Evolutionary conservation across 1,140 invertebrate species (phyloP), one percentile per base, ranked within the genome.

Genomic region (Bombyx mori): DNA sequence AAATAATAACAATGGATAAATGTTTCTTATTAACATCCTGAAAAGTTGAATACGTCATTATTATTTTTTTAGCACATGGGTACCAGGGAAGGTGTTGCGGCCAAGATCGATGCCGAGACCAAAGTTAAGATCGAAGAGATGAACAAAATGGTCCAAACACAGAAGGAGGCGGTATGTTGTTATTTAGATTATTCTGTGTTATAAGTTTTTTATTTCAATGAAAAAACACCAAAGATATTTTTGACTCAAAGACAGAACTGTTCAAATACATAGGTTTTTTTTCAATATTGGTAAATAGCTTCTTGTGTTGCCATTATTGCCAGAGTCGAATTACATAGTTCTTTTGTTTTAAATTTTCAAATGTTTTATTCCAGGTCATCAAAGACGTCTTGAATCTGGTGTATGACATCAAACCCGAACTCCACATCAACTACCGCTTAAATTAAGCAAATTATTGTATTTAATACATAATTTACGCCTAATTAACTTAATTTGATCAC

Each of bases 361-460:
- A 35, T 61, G 57, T 61, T 64, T 69, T 62, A 59, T 88, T 88
- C 4, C 83, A 94, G 92, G 94, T 97, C 9, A 96, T 97, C 75
- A 83, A 90, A 71, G 92, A 95, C 80, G 92, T 97, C 66, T 89
- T 97, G 71, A 91, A 93, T 60, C 89, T 95, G 78, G 95, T 97
- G 10, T 96, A 96, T 78, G 93, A 97, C 72, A 97, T 97, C 78
- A 94, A 94, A 79, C 95, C 96, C 7, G 94, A 96, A 86, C 88
- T 97, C 58, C 96, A 97, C 90, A 91, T 93, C 84, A 97, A 97
- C 88, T 96, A 92, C 78, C 91, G 90, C 68, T 60, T 86, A 56
- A 57, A 68, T 54, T 81, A 82, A 82, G 66, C 70, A 45, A 62
- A 57, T 45, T 48, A 60, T 54, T 52, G 49, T 58, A 61, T 59